A percentile compares a stretch with the other conserved stretches of the same genome.
Evolutionary conservation across 2,888 invertebrate genomes (phyloP).

Genomic region (Lochmaea crataegi): DNA sequence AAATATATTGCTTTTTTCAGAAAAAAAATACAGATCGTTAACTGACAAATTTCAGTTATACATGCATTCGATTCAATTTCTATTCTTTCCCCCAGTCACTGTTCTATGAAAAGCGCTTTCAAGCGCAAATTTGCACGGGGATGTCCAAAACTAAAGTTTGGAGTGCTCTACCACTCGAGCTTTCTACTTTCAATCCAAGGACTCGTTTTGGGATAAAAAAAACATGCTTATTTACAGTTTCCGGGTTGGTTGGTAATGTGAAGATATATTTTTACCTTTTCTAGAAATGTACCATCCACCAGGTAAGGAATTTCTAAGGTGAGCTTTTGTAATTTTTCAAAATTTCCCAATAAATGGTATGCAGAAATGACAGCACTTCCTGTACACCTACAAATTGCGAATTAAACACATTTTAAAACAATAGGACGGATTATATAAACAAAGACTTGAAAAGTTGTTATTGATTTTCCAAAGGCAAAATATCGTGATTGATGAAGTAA

Average conservation of each 20-base stretch:
- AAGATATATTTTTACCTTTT: slow-evolving; percentile 22
- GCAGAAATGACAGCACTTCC: slow-evolving; percentile 25
- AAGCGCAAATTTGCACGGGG: too few species aligned
- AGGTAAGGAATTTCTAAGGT: slow-evolving; percentile 32
- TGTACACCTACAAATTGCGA: slow-evolving; percentile 30
- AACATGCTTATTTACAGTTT: background rate
- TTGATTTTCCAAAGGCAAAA: background rate
- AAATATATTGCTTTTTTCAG: too few species aligned
- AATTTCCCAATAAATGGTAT: slow-evolving; percentile 26
- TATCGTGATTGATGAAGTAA: too few species aligned
- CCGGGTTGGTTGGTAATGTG: background rate
- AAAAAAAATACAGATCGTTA: too few species aligned
- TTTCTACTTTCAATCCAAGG: too few species aligned
- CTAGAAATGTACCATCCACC: slow-evolving; percentile 35
- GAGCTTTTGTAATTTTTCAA: slow-evolving; percentile 32
- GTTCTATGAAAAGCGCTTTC: too few species aligned
- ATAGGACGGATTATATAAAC: background rate
- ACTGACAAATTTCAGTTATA: too few species aligned
- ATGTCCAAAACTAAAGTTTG: too few species aligned
- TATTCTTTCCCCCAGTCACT: too few species aligned
- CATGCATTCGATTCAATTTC: too few species aligned
- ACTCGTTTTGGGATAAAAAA: too few species aligned
- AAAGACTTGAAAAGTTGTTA: background rate
- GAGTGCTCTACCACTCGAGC: too few species aligned
- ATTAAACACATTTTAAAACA: background rate